Conservation (phyloP, 2,113 vertebrate species). For the Ochotona princeps region DNA sequence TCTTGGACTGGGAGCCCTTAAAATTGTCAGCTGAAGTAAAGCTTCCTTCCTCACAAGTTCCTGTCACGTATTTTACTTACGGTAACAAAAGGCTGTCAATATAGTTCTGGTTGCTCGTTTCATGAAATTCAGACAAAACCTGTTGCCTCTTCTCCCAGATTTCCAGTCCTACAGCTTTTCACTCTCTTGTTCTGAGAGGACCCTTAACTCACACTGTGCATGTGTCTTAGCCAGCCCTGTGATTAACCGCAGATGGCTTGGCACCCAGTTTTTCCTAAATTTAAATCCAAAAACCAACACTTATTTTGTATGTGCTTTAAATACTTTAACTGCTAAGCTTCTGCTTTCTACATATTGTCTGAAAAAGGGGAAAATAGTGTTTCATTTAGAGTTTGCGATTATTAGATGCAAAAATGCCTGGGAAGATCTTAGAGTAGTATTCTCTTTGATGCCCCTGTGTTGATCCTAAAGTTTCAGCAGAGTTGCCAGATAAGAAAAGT, state of each 20-base stretch:
- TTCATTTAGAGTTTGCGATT: background rate
- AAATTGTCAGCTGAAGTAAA: too few relatives aligned
- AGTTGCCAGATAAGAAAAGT: background rate
- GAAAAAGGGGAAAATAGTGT: background rate
- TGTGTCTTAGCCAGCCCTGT: background rate
- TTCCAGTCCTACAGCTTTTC: background rate
- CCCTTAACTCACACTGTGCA: too few relatives aligned
- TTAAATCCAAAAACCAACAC: background rate
- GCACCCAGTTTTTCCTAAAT: background rate
- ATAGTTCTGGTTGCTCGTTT: too few relatives aligned
- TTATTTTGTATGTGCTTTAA: background rate
- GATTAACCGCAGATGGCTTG: background rate
- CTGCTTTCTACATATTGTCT: background rate
- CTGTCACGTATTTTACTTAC: too few relatives aligned
- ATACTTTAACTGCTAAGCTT: background rate
- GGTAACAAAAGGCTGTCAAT: too few relatives aligned
- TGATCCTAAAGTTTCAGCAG: conserved; percentile 2
- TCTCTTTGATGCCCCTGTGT: background rate
- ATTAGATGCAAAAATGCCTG: background rate
- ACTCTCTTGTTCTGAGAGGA: background rate
- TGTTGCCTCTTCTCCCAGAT: background rate
- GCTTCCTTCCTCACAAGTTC: too few relatives aligned
- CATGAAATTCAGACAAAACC: background rate
- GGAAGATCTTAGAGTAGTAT: background rate
- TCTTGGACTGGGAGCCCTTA: too few relatives aligned